Percentiles rank a stretch among this genome's conserved stretches.
phyloP scores from a whole-genome alignment of 2,797 vertebrate species.

The Dendrocincla fuliginosa region DNA sequence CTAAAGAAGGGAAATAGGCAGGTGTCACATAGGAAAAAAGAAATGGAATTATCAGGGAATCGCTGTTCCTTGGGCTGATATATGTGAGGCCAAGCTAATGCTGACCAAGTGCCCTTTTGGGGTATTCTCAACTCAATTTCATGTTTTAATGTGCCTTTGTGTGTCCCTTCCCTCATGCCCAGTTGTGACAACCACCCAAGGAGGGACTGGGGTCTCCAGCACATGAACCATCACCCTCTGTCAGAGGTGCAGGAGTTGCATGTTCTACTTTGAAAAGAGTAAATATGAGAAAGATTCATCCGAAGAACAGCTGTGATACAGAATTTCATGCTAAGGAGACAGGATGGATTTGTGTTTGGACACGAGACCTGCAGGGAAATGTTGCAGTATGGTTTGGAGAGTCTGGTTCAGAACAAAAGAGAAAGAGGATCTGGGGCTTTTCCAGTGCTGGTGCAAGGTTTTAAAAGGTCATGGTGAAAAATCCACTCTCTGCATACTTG shows the following conservation, averaged over 20 bases:
- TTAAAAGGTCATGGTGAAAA: not conserved
- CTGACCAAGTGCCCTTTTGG: not conserved
- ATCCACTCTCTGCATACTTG: not conserved
- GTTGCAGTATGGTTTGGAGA: not conserved
- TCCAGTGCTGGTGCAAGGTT: not conserved
- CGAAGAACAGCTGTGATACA: not conserved
- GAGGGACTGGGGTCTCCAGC: not conserved
- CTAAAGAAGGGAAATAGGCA: not conserved
- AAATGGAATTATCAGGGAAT: not conserved
- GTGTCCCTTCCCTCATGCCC: not conserved
- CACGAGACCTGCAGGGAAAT: not conserved
- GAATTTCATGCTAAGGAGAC: not conserved
- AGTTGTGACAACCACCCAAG: not conserved
- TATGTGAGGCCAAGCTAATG: not conserved
- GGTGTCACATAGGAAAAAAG: fast-evolving
- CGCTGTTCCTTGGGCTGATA: not conserved
- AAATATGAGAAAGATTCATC: not conserved
- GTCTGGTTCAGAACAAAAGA: not conserved
- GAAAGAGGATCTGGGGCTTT: slow-evolving; percentile 13
- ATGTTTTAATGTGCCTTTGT: not conserved
- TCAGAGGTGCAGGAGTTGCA: not conserved
- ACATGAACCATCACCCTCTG: fast-evolving
- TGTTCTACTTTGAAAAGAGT: not conserved
- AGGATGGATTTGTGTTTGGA: not conserved
- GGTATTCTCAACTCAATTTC: not conserved